These are phyloP conservation scores for Galbula dea DNA, from an alignment of 2,113 vertebrate genomes.

Conservation along the genomic window DNA sequence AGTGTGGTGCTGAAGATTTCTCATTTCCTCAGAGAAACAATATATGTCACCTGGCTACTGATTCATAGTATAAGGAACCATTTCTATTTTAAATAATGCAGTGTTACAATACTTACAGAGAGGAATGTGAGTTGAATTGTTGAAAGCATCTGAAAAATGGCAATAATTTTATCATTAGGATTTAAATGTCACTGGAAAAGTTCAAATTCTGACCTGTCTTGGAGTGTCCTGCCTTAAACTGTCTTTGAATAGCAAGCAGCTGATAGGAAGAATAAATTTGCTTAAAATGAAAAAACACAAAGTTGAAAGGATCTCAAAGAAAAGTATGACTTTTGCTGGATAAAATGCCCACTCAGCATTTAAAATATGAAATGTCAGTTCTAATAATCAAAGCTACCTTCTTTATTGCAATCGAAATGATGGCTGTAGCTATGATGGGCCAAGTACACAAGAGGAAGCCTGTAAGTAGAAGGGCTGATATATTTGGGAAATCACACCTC, in stretches of 20 bases:
- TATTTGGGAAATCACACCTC: neutral
- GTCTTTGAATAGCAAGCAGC: constrained; percentile 30
- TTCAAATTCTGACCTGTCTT: constrained; percentile 47
- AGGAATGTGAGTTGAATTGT: neutral
- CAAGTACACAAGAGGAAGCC: neutral
- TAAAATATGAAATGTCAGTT: neutral
- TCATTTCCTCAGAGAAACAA: neutral
- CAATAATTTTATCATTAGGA: constrained; percentile 1
- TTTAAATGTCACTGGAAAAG: constrained; percentile 45
- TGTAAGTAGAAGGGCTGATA: neutral
- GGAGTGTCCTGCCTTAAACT: neutral
- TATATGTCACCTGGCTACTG: neutral
- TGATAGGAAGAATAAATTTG: constrained; percentile 7
- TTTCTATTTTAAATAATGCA: neutral
- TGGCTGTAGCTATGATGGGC: neutral
- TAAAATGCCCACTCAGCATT: neutral
- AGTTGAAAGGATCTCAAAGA: neutral
- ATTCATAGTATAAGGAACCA: neutral
- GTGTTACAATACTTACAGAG: neutral
- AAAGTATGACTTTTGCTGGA: neutral
- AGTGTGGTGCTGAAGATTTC: neutral
- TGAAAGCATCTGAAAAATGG: neutral
- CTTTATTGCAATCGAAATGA: neutral
- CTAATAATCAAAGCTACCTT: neutral
- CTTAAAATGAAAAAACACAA: constrained; percentile 4